Conservation (phyloP, 2,113 vertebrate genomes). For the Rousettus leschenaultii region DNA sequence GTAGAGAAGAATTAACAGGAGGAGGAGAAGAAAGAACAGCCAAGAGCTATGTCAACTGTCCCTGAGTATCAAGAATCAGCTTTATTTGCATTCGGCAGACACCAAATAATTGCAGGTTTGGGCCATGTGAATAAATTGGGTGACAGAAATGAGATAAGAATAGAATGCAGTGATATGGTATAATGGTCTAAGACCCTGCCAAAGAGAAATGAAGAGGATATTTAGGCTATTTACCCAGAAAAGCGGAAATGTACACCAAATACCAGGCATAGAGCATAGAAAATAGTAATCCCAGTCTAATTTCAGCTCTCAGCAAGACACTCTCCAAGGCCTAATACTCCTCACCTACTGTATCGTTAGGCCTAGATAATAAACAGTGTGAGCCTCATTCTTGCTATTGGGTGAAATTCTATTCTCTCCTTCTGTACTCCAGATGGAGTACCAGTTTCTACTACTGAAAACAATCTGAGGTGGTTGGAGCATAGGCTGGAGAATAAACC, state of each 20-base stretch:
- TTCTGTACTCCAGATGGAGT: not conserved
- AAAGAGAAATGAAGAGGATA: not conserved
- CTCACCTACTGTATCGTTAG: not conserved
- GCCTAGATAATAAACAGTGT: too few relatives aligned
- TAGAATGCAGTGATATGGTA: not conserved
- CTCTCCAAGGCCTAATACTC: not conserved
- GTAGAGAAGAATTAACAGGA: not conserved
- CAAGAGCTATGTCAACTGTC: not conserved
- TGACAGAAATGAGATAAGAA: not conserved
- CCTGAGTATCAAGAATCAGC: not conserved
- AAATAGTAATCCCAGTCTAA: too few relatives aligned
- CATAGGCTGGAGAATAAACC: not conserved
- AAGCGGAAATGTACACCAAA: not conserved
- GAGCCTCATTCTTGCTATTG: not conserved
- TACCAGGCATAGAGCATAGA: not conserved
- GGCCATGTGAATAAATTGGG: not conserved
- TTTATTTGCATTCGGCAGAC: not conserved
- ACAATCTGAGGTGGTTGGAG: not conserved
- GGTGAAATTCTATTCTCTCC: not conserved
- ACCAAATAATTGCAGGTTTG: not conserved
- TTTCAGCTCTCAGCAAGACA: not conserved
- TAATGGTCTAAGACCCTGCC: not conserved
- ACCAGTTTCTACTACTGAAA: not conserved
- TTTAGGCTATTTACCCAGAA: not conserved
- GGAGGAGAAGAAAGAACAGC: not conserved